Evolutionary conservation across 2,888 invertebrate genomes (phyloP), one percentile per base, ranked within the genome.

Genomic region (Morpho deidamia): DNA sequence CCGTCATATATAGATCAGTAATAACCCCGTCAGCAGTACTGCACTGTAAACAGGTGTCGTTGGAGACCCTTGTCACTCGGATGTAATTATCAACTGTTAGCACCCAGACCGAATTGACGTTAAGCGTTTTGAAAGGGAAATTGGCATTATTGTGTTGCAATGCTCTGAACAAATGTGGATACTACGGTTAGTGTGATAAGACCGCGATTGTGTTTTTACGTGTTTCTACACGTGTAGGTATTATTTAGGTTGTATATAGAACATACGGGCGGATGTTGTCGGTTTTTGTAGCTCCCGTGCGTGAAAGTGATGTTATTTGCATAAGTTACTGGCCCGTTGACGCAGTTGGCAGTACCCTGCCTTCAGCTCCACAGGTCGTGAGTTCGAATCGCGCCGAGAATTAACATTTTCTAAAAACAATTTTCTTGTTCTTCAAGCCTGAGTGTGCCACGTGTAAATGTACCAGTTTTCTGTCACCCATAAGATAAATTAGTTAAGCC

Each of bases 21-120:
- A 23, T 23, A 1, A 23, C 23, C 23, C 1, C 23, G 23, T 23
- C 5, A 23, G 5, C 23, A 23, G 23, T 23, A 23, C 23, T 23
- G 23, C 23, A 23, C 23, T 23, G 23, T 23, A 23, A 23, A 23
- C 23, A 23, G 23, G 23, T 23, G 23, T 23, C 23, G 23, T 5
- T 23, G 23, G 23, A 23, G 23, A 23, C 23, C 7, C 68, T 72
- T 61, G 65, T 59, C 48, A 55, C 59, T 56, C 60, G 64, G 63
- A 64, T 62, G 67, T 69, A 70, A 72, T 72, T 64, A 66, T 62
- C 54, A 62, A 61, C 53, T 62, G 56, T 61, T 66, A 67, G 63
- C 67, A 71, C 77, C 77, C 71, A 69, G 75, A 69, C 66, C 68
- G 65, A 68, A 75, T 76, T 72, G 71, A 65, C 56, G 56, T 54